Base-by-base conservation (phyloP, 2,797 vertebrate genomes). In the Pogonophryne albipinna region DNA sequence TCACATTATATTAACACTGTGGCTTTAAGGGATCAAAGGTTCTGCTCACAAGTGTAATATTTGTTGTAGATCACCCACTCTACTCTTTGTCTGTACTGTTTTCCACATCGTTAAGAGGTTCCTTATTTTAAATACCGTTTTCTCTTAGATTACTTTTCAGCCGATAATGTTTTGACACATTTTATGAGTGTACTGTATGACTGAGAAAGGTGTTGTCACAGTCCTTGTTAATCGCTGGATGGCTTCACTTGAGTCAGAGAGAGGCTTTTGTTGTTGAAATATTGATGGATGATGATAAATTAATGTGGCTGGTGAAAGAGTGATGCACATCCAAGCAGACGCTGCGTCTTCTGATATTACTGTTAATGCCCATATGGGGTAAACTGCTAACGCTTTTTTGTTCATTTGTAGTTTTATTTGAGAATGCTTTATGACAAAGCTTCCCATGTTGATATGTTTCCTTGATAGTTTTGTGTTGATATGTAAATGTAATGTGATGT, bases 211-310 rank as follows among this genome's bases (percentile, higher is more conserved):
- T 52, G 17, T 64, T 69, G 67, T 57, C 45, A 50, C 49, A 27
- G 57, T 53, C 10, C 60, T n/a, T 66, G 66, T 56, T 59, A 19
- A 58, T 79, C 11, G 52, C 16, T 20, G 45, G 44, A 77, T 47
- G 65, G 53, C 17, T 65, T 65, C 74, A 85, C 71, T 66, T 20
- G 34, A 82, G 58, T 74, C 66, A 62, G 58, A 82, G 62, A 62
- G 11, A 64, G 45, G 52, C 49, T 57, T 87, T 84, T 85, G 69
- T 85, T 76, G 78, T 66, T 93, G 66, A 94, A 95, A 93, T 93
- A 94, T 92, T 92, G 89, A 94, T 93, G 91, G 80, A 85, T 78
- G 68, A 93, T 93, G 81, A 90, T 91, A 92, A 89, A 94, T 91
- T 88, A 23, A 93, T 90, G 91, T 75, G 72, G 74, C 53, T 78